These are phyloP conservation scores for Pocillopora meandrina DNA, from an alignment of 92 coral and sea anemone species.

Conservation along the genomic window DNA sequence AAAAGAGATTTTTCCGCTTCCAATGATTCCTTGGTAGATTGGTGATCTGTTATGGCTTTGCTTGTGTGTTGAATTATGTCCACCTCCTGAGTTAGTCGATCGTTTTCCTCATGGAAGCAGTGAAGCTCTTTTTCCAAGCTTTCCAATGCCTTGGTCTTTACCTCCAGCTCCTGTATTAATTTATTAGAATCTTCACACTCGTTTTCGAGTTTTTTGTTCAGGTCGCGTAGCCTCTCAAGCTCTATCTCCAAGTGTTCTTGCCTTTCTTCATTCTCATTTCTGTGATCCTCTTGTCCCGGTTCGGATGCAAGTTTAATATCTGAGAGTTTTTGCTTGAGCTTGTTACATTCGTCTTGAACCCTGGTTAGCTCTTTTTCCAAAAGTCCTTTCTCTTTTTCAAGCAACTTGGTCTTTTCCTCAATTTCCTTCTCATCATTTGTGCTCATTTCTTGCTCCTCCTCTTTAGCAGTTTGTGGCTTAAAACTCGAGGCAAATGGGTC, in stretches of 20 bases:
- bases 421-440: conserved; percentile 46
- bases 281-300: conserved; percentile 12
- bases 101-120: conserved; percentile 47
- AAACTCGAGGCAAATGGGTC: neutral
- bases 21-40: conserved; percentile 29
- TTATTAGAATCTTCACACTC: conserved; percentile 36
- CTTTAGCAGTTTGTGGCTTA: conserved; percentile 18
- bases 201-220: conserved; percentile 32
- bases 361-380: conserved; percentile 54
- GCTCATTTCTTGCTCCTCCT: conserved; percentile 19
- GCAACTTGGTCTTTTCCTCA: conserved; percentile 50
- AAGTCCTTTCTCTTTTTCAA: conserved; percentile 63
- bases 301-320: conserved; percentile 13
- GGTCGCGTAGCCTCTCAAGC: conserved; percentile 22
- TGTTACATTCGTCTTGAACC: conserved; percentile 58
- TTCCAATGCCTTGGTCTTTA: conserved; percentile 53
- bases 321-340: conserved; percentile 37
- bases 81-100: conserved; percentile 44
- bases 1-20: conserved; percentile 31
- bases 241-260: conserved; percentile 30
- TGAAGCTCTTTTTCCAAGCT: conserved; percentile 41
- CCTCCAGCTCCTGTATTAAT: conserved; percentile 35
- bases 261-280: conserved; percentile 5
- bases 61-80: conserved; percentile 40
- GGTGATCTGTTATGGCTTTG: conserved; percentile 44